Evolutionary conservation across 2,888 invertebrate genomes (phyloP), one percentile per base, ranked within the genome.

Genomic region (Amphipyra berbera): DNA sequence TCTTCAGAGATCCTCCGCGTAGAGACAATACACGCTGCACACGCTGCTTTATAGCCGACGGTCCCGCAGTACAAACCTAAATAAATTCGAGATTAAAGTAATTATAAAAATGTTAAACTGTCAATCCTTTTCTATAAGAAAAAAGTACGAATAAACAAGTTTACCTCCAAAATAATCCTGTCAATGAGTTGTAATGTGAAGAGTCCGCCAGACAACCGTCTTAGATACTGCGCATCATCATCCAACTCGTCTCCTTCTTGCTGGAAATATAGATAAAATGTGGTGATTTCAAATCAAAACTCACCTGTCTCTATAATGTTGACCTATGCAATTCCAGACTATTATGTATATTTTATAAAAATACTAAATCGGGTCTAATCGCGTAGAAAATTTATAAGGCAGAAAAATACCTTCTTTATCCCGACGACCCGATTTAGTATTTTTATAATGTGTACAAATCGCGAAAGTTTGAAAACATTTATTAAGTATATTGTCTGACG

Each of bases 171-270:
- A 82, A 98, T 96, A 63, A 98, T 97, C 86, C 98, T 98, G 89
- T 99, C 99, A 30, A 99, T 97, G 53, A 99, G 95, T 91, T 99
- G 99, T 57, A 99, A 95, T 0, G 98, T 98, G 89, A 99, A 99
- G n/a, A 99, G 95, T 0, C 99, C 99, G 8, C 97, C 98, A 65
- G 99, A 98, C 48, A 99, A 92, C 68, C 99, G 95, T 84, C 97
- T 97, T 67, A 99, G 94, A 88, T 99, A 99, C 82, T 97, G 97
- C 62, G 97, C 97, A 74, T 99, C 98, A 77, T 98, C 97, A 74
- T 97, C 96, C 61, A 97, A 96, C 10, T 97, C 97, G 74, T 97
- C 97, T 64, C 95, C 94, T 13, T 95, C 94, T 87, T 86, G 88
- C 95, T 95, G 76, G 13, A 79, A 82, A 44, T 42, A 8, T 30